These are phyloP conservation scores for Heliconius himera DNA, from an alignment of 1,140 invertebrate species.

Conservation along the genomic window DNA sequence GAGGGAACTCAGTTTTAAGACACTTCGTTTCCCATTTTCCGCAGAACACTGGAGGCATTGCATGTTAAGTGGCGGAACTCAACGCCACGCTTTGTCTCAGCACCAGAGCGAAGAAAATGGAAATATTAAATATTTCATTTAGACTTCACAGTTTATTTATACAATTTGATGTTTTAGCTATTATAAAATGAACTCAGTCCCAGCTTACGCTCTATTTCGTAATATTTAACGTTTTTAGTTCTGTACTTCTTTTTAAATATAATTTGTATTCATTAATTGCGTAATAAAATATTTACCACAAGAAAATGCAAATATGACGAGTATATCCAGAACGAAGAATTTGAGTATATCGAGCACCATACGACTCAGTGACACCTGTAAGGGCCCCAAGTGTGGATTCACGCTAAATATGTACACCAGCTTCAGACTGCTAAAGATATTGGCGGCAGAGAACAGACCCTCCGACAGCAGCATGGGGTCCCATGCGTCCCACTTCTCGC, in stretches of 20 bases:
- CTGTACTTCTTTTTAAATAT: not conserved
- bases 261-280: not conserved
- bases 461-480: slow-evolving; percentile 98
- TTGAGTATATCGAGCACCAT: slow-evolving; percentile 99
- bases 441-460: slow-evolving; percentile 97
- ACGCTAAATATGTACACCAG: slow-evolving; percentile 99
- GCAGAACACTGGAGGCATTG: no score
- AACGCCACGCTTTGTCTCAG: no score
- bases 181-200: no score
- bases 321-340: slow-evolving; percentile 96
- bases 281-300: slow-evolving; percentile 87
- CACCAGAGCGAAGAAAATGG: no score
- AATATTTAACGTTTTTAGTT: not conserved
- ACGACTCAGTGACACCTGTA: slow-evolving; percentile 97
- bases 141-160: no score
- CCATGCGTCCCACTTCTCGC: slow-evolving; percentile 97
- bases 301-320: slow-evolving; percentile 98
- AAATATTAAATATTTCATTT: no score
- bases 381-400: slow-evolving; percentile 97
- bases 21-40: no score
- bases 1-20: no score
- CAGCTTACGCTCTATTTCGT: not conserved
- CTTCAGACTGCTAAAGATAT: slow-evolving; percentile 98
- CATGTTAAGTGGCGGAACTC: no score
- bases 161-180: no score